A percentile compares a stretch with the other conserved stretches of the same genome.
phyloP scores from a whole-genome alignment of 1,140 invertebrate genomes.

The Dolichoris vasculosae region DNA sequence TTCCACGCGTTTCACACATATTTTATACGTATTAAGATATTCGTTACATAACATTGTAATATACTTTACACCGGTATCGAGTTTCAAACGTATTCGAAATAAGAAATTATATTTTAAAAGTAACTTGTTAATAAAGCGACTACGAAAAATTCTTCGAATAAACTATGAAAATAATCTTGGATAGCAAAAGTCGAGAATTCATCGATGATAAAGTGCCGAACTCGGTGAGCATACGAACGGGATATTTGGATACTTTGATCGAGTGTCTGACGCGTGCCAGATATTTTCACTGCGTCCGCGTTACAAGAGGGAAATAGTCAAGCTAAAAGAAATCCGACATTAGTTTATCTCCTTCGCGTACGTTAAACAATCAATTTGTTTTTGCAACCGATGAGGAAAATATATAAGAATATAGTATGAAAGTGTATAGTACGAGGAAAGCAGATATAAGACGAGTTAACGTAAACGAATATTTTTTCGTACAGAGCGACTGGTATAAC shows the following conservation, averaged over 20 bases:
- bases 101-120: no score
- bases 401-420: not conserved
- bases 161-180: not conserved
- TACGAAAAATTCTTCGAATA: constrained; percentile 1
- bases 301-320: not conserved
- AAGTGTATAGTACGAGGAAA: no score
- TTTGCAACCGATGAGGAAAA: not conserved
- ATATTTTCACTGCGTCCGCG: constrained; percentile 22
- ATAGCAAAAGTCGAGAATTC: not conserved
- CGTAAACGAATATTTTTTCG: no score
- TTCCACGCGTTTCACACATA: no score
- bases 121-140: not conserved
- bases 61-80: no score
- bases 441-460: no score
- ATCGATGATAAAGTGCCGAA: constrained; percentile 35
- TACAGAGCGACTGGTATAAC: not conserved
- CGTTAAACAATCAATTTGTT: constrained; percentile 35
- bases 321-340: constrained; percentile 18
- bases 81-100: no score
- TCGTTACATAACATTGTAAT: no score
- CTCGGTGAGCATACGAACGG: constrained; percentile 2
- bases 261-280: constrained; percentile 35
- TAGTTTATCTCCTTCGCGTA: constrained; percentile 25
- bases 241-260: constrained; percentile 40
- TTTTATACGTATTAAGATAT: no score